These are phyloP conservation scores for Camponotus pennsylvanicus DNA, from an alignment of 1,140 invertebrate species.

Conservation along the genomic window DNA sequence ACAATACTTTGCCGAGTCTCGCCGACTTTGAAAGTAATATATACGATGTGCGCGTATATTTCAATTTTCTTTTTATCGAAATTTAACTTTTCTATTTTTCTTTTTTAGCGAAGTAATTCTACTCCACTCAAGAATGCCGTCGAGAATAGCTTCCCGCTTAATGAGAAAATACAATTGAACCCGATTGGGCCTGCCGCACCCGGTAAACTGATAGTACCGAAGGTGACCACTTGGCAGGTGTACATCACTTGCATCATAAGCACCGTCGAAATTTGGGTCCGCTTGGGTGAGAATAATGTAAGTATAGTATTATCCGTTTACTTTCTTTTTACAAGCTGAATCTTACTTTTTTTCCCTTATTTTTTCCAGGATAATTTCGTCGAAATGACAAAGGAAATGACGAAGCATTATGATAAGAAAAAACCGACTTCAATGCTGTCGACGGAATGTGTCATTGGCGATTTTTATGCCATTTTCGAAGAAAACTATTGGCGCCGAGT, in stretches of 20 bases:
- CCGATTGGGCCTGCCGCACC: constrained; percentile 71
- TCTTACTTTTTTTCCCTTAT: constrained; percentile 69
- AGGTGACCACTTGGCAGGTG: constrained; percentile 86
- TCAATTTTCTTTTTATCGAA: too few species aligned
- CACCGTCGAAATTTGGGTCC: constrained; percentile 86
- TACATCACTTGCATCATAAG: constrained; percentile 86
- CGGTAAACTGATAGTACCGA: constrained; percentile 85
- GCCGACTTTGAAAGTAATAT: constrained; percentile 21
- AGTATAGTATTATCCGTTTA: constrained; percentile 70
- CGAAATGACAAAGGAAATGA: constrained; percentile 87
- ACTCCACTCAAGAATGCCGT: too few species aligned
- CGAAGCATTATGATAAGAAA: constrained; percentile 85
- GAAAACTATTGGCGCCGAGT: constrained; percentile 88
- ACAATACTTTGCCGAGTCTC: constrained; percentile 81
- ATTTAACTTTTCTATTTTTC: not conserved
- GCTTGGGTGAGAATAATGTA: constrained; percentile 87
- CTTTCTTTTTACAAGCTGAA: constrained; percentile 12
- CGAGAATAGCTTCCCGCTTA: not conserved
- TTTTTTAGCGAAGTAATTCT: constrained; percentile 6
- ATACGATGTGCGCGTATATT: not conserved
- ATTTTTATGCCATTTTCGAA: constrained; percentile 88
- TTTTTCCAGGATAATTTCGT: constrained; percentile 86
- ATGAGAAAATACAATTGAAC: constrained; percentile 65
- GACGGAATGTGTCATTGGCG: constrained; percentile 72
- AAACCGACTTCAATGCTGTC: constrained; percentile 4